Evolutionary conservation across 2,113 vertebrate genomes (phyloP).

Genomic region (Solea senegalensis): DNA sequence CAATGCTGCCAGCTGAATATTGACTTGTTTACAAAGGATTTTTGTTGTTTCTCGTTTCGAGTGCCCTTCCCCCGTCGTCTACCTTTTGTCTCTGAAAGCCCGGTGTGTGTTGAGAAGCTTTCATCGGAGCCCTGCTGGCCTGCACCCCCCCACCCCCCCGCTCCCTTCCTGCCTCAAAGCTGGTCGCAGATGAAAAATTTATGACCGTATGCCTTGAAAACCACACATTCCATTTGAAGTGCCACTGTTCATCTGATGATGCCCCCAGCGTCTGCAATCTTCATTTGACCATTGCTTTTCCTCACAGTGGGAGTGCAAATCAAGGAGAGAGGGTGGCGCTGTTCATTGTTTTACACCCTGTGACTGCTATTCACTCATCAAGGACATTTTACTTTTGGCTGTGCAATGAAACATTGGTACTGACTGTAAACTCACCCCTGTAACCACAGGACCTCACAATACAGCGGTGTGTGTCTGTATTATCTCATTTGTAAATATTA

Average conservation of each 20-base stretch:
- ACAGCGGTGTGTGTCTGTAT: constrained; percentile 5
- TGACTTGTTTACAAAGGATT: constrained; percentile 65
- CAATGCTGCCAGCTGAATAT: constrained; percentile 12
- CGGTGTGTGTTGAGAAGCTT: constrained; percentile 25
- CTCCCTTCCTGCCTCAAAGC: constrained; percentile 79
- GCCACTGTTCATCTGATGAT: constrained; percentile 76
- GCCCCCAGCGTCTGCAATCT: constrained; percentile 67
- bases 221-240: constrained; percentile 80
- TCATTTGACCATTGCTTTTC: constrained; percentile 56
- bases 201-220: constrained; percentile 81
- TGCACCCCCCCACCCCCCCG: constrained; percentile 36
- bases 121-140: constrained; percentile 39
- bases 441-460: neutral
- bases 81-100: constrained; percentile 69
- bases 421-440: constrained; percentile 10
- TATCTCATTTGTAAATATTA: neutral
- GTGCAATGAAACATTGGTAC: constrained; percentile 52
- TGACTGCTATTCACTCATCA: constrained; percentile 59
- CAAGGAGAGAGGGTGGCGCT: constrained; percentile 39
- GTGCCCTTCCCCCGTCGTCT: constrained; percentile 55
- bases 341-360: constrained; percentile 39
- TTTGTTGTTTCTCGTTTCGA: constrained; percentile 67
- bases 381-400: constrained; percentile 36
- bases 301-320: constrained; percentile 64
- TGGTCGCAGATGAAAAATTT: constrained; percentile 83